These are phyloP conservation scores for Eilema depressum DNA, from an alignment of 2,888 invertebrate genomes.

Conservation along the genomic window DNA sequence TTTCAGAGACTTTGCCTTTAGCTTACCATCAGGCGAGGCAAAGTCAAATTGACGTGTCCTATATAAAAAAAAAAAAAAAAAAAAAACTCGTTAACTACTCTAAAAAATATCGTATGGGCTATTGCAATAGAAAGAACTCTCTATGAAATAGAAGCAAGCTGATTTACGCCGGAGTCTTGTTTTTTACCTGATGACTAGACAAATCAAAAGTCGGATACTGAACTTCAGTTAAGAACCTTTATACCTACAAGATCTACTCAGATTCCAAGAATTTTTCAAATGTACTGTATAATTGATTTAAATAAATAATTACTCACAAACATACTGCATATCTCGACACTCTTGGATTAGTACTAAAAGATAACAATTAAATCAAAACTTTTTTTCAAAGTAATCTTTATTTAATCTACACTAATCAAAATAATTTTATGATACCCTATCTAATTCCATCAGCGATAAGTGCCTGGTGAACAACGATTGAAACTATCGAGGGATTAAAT, in stretches of 20 bases:
- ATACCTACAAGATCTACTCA: not conserved
- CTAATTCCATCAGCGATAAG: constrained; percentile 41
- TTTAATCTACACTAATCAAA: constrained; percentile 47
- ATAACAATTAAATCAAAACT: constrained; percentile 45
- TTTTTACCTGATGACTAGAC: not conserved
- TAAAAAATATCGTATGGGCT: not conserved
- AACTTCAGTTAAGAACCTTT: not conserved
- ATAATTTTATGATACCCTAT: constrained; percentile 40
- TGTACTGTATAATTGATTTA: not conserved
- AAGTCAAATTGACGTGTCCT: too few relatives aligned
- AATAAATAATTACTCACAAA: constrained; percentile 21
- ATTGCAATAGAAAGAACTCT: not conserved
- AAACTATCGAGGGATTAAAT: constrained; percentile 32
- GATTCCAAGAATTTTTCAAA: not conserved
- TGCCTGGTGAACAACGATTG: constrained; percentile 32
- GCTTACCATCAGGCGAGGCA: too few relatives aligned
- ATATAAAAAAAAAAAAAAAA: too few relatives aligned
- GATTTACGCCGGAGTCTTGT: not conserved
- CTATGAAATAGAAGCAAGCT: not conserved
- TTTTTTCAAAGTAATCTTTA: constrained; percentile 37
- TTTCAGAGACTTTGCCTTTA: too few relatives aligned
- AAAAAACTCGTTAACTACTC: too few relatives aligned
- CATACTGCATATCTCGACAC: constrained; percentile 23
- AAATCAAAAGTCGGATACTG: not conserved
- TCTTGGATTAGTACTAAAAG: constrained; percentile 28